These are phyloP conservation scores for Euplagia quadripunctaria DNA, from an alignment of 2,888 invertebrate species.

Conservation along the genomic window DNA sequence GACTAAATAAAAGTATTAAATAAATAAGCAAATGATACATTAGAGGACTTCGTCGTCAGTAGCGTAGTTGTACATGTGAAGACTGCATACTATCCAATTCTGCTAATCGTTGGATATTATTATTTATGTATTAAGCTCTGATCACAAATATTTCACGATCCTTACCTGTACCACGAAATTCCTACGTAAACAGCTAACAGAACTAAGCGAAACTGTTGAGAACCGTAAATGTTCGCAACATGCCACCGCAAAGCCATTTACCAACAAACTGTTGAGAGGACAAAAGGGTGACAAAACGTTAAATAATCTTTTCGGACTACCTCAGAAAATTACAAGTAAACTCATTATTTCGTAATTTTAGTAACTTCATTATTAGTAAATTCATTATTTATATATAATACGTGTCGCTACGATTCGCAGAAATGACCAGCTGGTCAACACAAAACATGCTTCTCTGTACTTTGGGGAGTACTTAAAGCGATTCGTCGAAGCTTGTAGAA, in stretches of 20 bases:
- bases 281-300: constrained; percentile 24
- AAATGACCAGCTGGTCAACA: background rate
- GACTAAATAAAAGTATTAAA: too few relatives aligned
- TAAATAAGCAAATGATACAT: too few relatives aligned
- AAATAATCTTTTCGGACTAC: background rate
- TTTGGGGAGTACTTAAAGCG: background rate
- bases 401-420: background rate
- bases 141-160: background rate
- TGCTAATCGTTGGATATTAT: too few relatives aligned
- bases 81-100: too few relatives aligned
- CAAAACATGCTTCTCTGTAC: background rate
- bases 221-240: constrained; percentile 34
- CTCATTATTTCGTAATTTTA: too few relatives aligned
- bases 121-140: background rate
- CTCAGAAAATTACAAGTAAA: background rate
- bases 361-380: too few relatives aligned
- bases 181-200: constrained; percentile 8
- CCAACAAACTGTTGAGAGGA: constrained; percentile 30
- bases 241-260: constrained; percentile 44
- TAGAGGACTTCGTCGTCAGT: too few relatives aligned
- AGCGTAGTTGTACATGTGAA: too few relatives aligned
- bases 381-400: background rate
- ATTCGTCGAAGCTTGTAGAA: background rate
- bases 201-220: constrained; percentile 10
- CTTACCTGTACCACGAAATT: background rate